A percentile compares a stretch with the other conserved stretches of the same genome.
Evolutionary conservation across 2,888 invertebrate species (phyloP).

Genomic region (Scaptomyza cyrtandrae): DNA sequence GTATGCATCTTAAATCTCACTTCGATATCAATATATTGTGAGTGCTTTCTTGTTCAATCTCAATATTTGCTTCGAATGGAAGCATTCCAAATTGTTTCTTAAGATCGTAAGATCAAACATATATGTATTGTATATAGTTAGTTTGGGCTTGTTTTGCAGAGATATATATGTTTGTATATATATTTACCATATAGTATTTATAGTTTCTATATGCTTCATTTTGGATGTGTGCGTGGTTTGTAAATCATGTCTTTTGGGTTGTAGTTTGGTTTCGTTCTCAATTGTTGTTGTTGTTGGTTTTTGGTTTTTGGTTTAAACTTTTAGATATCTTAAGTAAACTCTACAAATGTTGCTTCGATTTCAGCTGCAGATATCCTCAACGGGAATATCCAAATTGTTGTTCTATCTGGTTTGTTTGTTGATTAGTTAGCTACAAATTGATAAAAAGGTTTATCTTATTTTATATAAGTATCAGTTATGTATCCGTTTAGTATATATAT

Average conservation of each 20-base stretch:
- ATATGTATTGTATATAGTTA: constrained; percentile 46
- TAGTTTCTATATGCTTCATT: constrained; percentile 41
- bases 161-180: constrained; percentile 17
- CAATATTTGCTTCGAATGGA: not conserved
- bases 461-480: not conserved
- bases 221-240: constrained; percentile 72
- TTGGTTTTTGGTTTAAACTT: constrained; percentile 29
- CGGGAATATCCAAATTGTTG: constrained; percentile 15
- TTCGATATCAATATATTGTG: constrained; percentile 49
- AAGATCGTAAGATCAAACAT: constrained; percentile 25
- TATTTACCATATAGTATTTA: constrained; percentile 28
- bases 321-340: constrained; percentile 46
- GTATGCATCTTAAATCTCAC: constrained; percentile 73
- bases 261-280: constrained; percentile 18
- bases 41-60: constrained; percentile 19
- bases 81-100: constrained; percentile 15
- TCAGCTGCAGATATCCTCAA: constrained; percentile 56
- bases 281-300: constrained; percentile 3
- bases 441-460: constrained; percentile 53
- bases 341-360: constrained; percentile 74
- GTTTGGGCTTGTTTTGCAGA: constrained; percentile 13
- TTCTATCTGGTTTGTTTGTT: constrained; percentile 22
- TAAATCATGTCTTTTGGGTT: constrained; percentile 79
- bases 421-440: constrained; percentile 51
- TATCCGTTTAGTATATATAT: constrained; percentile 1